A percentile compares a stretch with the other conserved stretches of the same genome.
Evolutionary conservation across 2,888 invertebrate genomes (phyloP).

Genomic region (Lymantria monacha): DNA sequence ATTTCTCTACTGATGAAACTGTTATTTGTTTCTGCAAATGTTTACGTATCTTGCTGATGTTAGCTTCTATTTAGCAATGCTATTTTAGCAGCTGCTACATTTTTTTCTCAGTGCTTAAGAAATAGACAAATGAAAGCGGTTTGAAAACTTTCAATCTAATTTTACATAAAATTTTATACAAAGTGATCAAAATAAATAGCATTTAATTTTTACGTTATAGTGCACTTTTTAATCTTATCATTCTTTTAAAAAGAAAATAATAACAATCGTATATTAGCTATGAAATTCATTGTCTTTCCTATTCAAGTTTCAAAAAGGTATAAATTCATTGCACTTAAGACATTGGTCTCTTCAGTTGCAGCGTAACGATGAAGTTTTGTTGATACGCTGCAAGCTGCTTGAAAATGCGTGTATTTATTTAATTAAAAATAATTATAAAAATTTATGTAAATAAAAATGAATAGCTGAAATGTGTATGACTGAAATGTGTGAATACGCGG

Average conservation of each 20-base stretch:
- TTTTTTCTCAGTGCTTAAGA: slow-evolving; percentile 20
- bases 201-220: background rate
- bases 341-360: too few relatives aligned
- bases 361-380: too few relatives aligned
- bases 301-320: too few relatives aligned
- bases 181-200: background rate
- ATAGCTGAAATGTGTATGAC: too few relatives aligned
- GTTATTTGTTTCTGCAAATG: slow-evolving; percentile 47
- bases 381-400: too few relatives aligned
- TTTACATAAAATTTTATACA: background rate
- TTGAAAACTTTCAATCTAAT: background rate
- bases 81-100: slow-evolving; percentile 21
- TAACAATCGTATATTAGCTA: background rate
- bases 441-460: too few relatives aligned
- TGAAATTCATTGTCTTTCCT: background rate
- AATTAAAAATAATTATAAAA: too few relatives aligned
- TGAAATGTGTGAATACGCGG: too few relatives aligned
- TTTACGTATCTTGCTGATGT: slow-evolving; percentile 30
- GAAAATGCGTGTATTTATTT: too few relatives aligned
- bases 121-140: background rate
- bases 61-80: slow-evolving; percentile 26
- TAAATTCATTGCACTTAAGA: too few relatives aligned
- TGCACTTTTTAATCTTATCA: background rate
- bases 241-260: too few relatives aligned
- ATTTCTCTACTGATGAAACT: slow-evolving; percentile 62